These are phyloP conservation scores for Papilio glaucus DNA, from an alignment of 1,140 invertebrate genomes.

Conservation along the genomic window DNA sequence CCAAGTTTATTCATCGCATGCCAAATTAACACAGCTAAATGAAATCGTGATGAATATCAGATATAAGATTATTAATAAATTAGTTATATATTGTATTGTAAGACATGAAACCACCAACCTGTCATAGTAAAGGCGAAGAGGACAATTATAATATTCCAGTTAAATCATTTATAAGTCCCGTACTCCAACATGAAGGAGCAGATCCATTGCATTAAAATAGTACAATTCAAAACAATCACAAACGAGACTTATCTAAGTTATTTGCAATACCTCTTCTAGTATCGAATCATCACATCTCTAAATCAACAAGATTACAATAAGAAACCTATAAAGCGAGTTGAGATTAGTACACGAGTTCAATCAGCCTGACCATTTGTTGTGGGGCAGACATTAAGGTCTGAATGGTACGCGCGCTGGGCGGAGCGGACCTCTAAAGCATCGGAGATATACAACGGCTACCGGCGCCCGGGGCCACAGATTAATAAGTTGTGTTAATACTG, in stretches of 20 bases:
- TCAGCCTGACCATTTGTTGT: conserved; percentile 71
- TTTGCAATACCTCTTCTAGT: conserved; percentile 5
- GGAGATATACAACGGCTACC: conserved; percentile 68
- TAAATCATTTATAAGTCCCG: too few relatives aligned
- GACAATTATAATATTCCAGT: too few relatives aligned
- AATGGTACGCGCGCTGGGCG: conserved; percentile 57
- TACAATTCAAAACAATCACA: neutral
- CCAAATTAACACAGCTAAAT: too few relatives aligned
- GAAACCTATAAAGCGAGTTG: conserved; percentile 43
- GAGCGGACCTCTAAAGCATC: conserved; percentile 67
- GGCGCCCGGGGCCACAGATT: conserved; percentile 66
- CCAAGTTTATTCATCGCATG: too few relatives aligned
- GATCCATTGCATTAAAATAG: neutral
- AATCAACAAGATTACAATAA: conserved; percentile 21
- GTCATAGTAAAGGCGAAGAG: too few relatives aligned
- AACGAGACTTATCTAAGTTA: neutral
- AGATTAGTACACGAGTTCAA: conserved; percentile 62
- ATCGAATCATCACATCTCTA: conserved; percentile 10
- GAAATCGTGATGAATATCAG: too few relatives aligned
- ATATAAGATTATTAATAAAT: too few relatives aligned
- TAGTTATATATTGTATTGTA: too few relatives aligned
- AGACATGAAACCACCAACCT: too few relatives aligned
- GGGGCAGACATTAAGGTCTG: conserved; percentile 55
- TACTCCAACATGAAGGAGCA: too few relatives aligned
- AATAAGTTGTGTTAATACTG: conserved; percentile 71